Conservation (phyloP, 2,797 vertebrate genomes). For the Gymnocypris eckloni region DNA sequence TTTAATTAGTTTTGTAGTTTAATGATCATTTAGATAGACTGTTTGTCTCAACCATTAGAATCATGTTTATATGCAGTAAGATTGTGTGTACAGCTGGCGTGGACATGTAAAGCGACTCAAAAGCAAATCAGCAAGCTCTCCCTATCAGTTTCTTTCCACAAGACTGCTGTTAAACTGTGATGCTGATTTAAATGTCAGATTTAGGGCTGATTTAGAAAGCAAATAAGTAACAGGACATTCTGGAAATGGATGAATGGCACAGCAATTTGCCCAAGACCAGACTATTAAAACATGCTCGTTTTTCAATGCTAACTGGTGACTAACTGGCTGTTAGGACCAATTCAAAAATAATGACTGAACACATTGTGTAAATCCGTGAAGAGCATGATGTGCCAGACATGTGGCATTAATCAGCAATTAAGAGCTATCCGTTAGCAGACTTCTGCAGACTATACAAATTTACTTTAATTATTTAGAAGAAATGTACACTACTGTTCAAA, state of each 20-base stretch:
- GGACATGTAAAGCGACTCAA: not conserved
- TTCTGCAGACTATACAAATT: not conserved
- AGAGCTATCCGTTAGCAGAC: not conserved
- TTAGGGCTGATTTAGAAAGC: not conserved
- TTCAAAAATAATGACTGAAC: not conserved
- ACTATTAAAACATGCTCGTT: not conserved
- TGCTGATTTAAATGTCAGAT: not conserved
- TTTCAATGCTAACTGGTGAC: constrained; percentile 25
- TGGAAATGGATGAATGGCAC: not conserved
- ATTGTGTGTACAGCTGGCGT: not conserved
- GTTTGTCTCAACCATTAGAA: not conserved
- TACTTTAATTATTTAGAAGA: constrained; percentile 5
- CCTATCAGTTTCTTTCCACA: not conserved
- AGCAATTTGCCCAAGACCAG: not conserved
- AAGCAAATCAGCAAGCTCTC: not conserved
- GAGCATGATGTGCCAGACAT: constrained; percentile 4
- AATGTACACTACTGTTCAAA: constrained; percentile 11
- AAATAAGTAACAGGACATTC: not conserved
- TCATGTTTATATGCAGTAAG: no score
- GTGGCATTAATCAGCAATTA: constrained; percentile 18
- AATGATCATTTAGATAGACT: not conserved
- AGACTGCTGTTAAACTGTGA: not conserved
- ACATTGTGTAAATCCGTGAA: constrained; percentile 29
- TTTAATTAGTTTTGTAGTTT: not conserved
- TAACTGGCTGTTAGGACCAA: not conserved